A percentile compares a stretch with the other conserved stretches of the same genome.
These are phyloP conservation scores for Ptychobarbus kaznakovi DNA, from an alignment of 2,797 vertebrate genomes.

Conservation along the genomic window DNA sequence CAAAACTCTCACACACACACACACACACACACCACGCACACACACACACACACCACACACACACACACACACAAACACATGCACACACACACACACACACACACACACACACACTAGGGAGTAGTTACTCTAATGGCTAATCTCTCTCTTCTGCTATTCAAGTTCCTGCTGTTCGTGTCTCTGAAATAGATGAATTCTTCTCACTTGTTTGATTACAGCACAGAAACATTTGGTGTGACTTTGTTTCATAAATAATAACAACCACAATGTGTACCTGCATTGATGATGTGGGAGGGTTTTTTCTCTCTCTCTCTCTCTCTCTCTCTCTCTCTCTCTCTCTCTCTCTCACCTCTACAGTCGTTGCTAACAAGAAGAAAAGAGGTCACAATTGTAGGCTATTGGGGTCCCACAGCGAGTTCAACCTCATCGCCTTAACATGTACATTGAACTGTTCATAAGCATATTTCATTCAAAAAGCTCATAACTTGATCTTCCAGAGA, in stretches of 20 bases:
- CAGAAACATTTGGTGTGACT: neutral
- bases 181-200: neutral
- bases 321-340: no score
- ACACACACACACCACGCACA: conserved; percentile 37
- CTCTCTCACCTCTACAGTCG: no score
- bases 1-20: conserved; percentile 45
- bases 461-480: no score
- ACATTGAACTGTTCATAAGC: no score
- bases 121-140: conserved; percentile 25
- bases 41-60: neutral
- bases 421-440: no score
- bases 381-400: no score
- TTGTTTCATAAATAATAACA: neutral
- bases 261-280: neutral
- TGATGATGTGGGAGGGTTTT: neutral
- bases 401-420: no score
- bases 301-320: no score
- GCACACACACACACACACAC: conserved; percentile 21
- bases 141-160: conserved; percentile 11
- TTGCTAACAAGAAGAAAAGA: no score
- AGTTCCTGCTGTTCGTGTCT: neutral
- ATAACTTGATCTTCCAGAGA: no score
- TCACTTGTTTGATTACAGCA: neutral
- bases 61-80: conserved; percentile 14
- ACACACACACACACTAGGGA: conserved; percentile 42